Base-by-base conservation (phyloP, 2,113 vertebrate species). In the Cyprinus carpio region DNA sequence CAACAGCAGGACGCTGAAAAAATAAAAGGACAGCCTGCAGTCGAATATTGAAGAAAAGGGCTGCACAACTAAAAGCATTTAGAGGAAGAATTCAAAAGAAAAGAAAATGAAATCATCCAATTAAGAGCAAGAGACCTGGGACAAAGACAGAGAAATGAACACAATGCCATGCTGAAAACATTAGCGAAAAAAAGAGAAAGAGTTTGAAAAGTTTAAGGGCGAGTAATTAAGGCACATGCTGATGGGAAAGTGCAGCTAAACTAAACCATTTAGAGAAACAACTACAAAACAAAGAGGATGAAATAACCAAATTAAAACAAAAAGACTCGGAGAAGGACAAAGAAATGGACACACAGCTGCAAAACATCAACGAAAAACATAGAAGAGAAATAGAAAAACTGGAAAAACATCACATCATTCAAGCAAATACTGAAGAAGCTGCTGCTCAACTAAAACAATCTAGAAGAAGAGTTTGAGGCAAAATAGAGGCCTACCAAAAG, bases 1-100 rank as follows among this genome's bases (percentile, higher is more conserved):
- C 91, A 92, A 0, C 91, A 89, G 64, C 83, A 86, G 1, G 90
- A 91, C 65, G 89, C 94, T 86, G 92, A 91, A 51, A 84, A 87
- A 20, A 65, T 93, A 82, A 91, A 83, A 88, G 67, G 67, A 79
- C 31, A 58, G n/a, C 49, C 60, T 40, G 10, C 56, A 79, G 46
- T 29, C 12, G 23, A 86, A 86, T 43, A 83, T 29, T 15, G 65
- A 58, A 37, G 75, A 87, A 76, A 76, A 51, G 75, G 25, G 54
- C 31, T 20, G 31, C 49, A 31, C 71, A 62, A 37, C n/a, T 87
- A 16, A 82, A 82, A 85, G 72, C 43, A 6, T 62, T 37, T 87
- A 75, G 60, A 85, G 37, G 71, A 90, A 16, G 84, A 86, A 20
- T 49, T 80, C 11, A 60, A 31, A 60, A 25, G 8, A 65, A 79